Evolutionary conservation across 1,140 invertebrate genomes (phyloP).

Genomic region (Nomia melanderi): DNA sequence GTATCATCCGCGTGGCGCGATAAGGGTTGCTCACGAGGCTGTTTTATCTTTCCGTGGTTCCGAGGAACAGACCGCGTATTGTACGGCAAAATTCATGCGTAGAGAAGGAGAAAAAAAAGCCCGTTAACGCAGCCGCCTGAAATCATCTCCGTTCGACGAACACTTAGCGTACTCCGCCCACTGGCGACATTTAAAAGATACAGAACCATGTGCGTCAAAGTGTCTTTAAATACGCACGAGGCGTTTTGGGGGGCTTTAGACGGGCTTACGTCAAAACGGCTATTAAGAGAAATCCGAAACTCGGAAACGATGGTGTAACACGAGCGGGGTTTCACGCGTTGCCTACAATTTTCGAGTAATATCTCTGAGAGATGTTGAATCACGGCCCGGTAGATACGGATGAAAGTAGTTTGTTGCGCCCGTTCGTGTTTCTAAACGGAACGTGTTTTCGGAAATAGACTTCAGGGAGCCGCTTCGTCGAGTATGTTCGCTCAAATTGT

Average conservation of each 20-base stretch:
- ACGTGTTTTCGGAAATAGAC: not conserved
- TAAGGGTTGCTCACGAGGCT: conserved; percentile 5
- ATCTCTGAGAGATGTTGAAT: not conserved
- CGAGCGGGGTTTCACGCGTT: not conserved
- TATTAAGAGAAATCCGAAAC: not conserved
- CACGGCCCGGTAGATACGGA: not conserved
- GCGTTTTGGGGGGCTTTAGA: not conserved
- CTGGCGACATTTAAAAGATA: conserved; percentile 41
- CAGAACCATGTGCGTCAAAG: conserved; percentile 27
- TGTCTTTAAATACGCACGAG: conserved; percentile 43
- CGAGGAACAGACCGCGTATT: conserved; percentile 10
- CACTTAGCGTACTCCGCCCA: conserved; percentile 27
- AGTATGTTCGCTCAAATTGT: not conserved
- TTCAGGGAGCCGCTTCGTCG: not conserved
- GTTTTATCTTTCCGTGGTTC: conserved; percentile 25
- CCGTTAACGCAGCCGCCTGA: not conserved
- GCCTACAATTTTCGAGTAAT: not conserved
- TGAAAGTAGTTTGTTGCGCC: not conserved
- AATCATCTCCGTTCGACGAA: conserved; percentile 6
- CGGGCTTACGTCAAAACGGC: conserved; percentile 8
- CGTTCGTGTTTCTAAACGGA: not conserved
- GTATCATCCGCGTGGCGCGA: not conserved
- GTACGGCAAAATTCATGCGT: not conserved
- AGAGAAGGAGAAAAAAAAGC: not conserved
- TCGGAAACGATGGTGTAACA: not conserved